Evolutionary conservation across 2,797 vertebrate species (phyloP), one percentile per base, ranked within the genome.

Genomic region (Lophotriccus pileatus): DNA sequence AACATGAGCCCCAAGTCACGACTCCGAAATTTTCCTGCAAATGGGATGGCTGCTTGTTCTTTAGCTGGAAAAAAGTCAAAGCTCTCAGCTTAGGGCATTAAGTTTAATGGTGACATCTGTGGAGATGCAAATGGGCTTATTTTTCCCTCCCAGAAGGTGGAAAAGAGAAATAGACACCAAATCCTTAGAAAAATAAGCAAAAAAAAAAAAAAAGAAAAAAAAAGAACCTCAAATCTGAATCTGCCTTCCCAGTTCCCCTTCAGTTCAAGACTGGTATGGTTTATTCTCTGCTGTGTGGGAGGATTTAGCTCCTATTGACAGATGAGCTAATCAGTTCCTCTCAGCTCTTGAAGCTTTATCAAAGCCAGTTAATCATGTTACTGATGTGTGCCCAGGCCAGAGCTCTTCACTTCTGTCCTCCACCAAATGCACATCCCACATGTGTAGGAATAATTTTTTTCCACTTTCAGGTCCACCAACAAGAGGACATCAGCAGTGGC

Each of bases 331-430:
- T 82, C 92, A 81, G 87, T 56, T 86, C 44, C 78, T 86, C 47
- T 77, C 85, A 90, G 72, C 87, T 72, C 87, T 37, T 74, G 52
- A 92, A 85, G 83, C 78, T 83, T 89, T 90, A 92, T 89, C 94
- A 97, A 95, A 95, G 83, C 78, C 69, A 90, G 44, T 91, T 95
- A 93, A 94, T 95, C 75, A 84, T 46, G 66, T 91, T 90, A 94
- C 58, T 80, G 72, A 88, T 6, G 43, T 80, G 46, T 0, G 1
- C 68, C 63, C 73, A 30, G 73, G 64, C 72, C 90, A 90, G 46
- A 62, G 47, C 52, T 86, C 47, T 91, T 66, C 64, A 43, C 14
- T 94, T 62, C 85, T 43, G 49, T 83, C 52, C 82, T 63, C 56
- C 72, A 43, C 75, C 84, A 84, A 11, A 47, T 1, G 6, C 37